These are phyloP conservation scores for Drosophila burlai DNA, from an alignment of 1,140 invertebrate species.

Conservation along the genomic window DNA sequence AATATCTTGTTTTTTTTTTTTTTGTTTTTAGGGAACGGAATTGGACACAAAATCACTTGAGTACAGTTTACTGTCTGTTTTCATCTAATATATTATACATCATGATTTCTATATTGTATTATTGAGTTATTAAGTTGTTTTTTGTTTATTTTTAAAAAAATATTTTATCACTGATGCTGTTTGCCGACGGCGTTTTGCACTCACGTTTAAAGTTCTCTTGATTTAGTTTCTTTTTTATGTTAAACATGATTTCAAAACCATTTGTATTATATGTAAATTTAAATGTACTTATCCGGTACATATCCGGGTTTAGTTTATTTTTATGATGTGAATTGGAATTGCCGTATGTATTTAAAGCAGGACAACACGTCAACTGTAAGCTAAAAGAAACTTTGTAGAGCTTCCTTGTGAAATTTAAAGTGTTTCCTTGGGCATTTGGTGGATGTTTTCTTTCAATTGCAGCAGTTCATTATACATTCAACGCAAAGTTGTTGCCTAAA, in stretches of 20 bases:
- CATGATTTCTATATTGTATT: no score
- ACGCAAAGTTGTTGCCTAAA: slow-evolving; percentile 32
- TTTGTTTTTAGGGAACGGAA: no score
- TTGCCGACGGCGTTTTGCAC: neutral
- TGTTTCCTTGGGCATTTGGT: slow-evolving; percentile 14
- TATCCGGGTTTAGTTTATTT: neutral
- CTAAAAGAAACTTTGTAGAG: neutral
- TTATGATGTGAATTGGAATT: neutral
- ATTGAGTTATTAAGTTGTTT: no score
- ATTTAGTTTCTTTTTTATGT: no score
- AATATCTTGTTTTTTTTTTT: no score
- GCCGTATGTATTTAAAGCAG: neutral
- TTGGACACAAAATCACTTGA: no score
- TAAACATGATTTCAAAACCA: neutral
- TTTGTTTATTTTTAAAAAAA: no score
- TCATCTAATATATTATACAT: no score
- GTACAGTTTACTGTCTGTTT: no score
- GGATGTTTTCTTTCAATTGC: slow-evolving; percentile 31
- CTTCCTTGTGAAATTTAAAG: neutral
- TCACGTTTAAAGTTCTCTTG: neutral
- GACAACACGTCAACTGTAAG: neutral
- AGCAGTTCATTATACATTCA: slow-evolving; percentile 34
- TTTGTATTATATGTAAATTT: neutral
- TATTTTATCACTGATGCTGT: neutral
- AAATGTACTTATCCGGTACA: neutral